Evolutionary conservation across 2,797 vertebrate genomes (phyloP), one percentile per base, ranked within the genome.

Genomic region (Sylvia borin): DNA sequence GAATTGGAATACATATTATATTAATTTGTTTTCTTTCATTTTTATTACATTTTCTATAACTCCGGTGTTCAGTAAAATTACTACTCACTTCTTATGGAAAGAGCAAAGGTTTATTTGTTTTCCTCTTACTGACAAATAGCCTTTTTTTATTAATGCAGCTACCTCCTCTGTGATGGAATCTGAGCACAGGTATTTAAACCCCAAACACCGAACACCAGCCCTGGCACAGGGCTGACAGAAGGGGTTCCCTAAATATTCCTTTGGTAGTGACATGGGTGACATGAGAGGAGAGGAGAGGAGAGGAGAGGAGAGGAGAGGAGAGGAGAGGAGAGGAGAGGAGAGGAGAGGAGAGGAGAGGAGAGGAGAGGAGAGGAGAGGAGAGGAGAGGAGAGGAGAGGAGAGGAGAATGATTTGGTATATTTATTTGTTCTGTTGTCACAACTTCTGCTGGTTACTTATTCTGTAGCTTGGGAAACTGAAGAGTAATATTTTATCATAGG

Each of bases 11-110:
- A 25, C 7, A 21, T 42, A 26, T 83, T 50, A 24, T 36, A 92
- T 87, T 85, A 85, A 76, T 68, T 71, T 51, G 7, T 38, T 90
- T 81, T 82, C 29, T 61, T 88, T 86, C 2, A 32, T 47, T 91
- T 78, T 80, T 75, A 65, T 86, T 91, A 36, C 57, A 14, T 79
- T 92, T 86, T 75, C 31, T 60, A 13, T 58, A 80, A 51, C 7
- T 65, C n/a, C 18, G 7, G 2, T 61, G 16, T 29, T 85, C 43
- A 88, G 18, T 60, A 62, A 48, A 58, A 60, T 70, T 62, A 21
- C 5, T 51, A 24, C 58, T 81, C 42, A 18, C 43, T 92, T 77
- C 9, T 32, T 54, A 14, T 85, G 27, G 18, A 80, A 88, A 68
- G 25, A 66, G 12, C n/a, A 88, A 88, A 82, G 8, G 17, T 74